Conservation (phyloP, 2,113 vertebrate species). For the Sterna hirundo region DNA sequence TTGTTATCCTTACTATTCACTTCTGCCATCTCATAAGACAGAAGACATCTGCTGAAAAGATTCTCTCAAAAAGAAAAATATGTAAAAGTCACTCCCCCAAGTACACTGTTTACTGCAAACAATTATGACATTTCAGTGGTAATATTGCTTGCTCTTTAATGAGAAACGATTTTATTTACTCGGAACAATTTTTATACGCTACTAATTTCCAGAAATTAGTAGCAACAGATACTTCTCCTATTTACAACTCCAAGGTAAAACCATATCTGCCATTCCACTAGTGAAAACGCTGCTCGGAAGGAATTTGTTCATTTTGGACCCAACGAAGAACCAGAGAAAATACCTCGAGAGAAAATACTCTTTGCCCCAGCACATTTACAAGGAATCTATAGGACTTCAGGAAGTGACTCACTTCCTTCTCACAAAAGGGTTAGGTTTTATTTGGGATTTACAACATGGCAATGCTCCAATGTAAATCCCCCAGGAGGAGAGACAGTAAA, state of each 20-base stretch:
- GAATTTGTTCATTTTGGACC: background rate
- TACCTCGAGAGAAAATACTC: background rate
- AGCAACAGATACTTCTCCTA: background rate
- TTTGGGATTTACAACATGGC: background rate
- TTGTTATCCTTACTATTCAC: background rate
- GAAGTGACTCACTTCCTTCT: background rate
- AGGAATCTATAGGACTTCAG: background rate
- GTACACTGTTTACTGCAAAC: background rate
- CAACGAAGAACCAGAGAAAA: background rate
- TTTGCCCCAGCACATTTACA: background rate
- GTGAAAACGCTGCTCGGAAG: background rate
- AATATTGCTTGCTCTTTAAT: background rate
- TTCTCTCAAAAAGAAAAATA: background rate
- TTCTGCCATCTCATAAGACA: background rate
- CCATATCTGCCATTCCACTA: accelerated
- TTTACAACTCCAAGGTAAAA: background rate
- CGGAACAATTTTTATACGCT: background rate
- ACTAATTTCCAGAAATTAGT: background rate
- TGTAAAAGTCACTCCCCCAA: background rate
- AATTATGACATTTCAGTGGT: background rate
- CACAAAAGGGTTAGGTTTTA: background rate
- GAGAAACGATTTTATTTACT: background rate
- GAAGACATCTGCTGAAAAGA: background rate
- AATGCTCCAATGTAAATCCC: background rate
- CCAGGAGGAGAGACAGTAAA: background rate